Evolutionary conservation across 2,888 invertebrate species (phyloP).

Genomic region (Acronicta leporina): DNA sequence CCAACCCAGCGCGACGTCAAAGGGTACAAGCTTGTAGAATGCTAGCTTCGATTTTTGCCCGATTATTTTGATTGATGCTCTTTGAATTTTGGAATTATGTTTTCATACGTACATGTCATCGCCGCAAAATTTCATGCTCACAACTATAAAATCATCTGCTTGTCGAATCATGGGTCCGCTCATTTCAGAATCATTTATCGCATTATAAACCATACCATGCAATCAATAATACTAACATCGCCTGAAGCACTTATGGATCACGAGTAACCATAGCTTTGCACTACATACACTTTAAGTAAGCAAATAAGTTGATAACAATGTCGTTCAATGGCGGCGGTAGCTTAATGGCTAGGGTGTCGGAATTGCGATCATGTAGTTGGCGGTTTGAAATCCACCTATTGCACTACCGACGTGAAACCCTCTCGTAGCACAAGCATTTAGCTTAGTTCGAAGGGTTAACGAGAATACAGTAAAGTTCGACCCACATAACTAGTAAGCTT

Average conservation of each 20-base stretch:
- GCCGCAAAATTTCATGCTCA: conserved; percentile 43
- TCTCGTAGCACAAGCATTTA: too few relatives aligned
- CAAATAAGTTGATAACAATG: conserved; percentile 32
- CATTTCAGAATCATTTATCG: conserved; percentile 39
- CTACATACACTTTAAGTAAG: conserved; percentile 23
- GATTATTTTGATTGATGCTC: conserved; percentile 79
- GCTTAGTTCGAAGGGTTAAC: too few relatives aligned
- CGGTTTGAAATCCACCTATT: too few relatives aligned
- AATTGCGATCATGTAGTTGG: too few relatives aligned
- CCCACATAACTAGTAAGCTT: too few relatives aligned
- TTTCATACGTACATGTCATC: conserved; percentile 49
- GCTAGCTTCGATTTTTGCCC: conserved; percentile 83
- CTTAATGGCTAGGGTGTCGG: too few relatives aligned
- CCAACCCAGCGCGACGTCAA: conserved; percentile 84
- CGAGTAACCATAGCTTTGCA: conserved; percentile 48
- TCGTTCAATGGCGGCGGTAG: too few relatives aligned
- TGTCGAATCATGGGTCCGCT: conserved; percentile 46
- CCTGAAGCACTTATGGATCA: conserved; percentile 42
- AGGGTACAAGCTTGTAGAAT: conserved; percentile 87
- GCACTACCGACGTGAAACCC: too few relatives aligned
- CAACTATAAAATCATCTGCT: conserved; percentile 53
- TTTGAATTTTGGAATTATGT: conserved; percentile 70
- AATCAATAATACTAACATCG: conserved; percentile 41
- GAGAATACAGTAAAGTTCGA: too few relatives aligned
- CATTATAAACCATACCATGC: conserved; percentile 41